Conservation (phyloP, 2,113 vertebrate genomes). For the Barnardius zonarius region DNA sequence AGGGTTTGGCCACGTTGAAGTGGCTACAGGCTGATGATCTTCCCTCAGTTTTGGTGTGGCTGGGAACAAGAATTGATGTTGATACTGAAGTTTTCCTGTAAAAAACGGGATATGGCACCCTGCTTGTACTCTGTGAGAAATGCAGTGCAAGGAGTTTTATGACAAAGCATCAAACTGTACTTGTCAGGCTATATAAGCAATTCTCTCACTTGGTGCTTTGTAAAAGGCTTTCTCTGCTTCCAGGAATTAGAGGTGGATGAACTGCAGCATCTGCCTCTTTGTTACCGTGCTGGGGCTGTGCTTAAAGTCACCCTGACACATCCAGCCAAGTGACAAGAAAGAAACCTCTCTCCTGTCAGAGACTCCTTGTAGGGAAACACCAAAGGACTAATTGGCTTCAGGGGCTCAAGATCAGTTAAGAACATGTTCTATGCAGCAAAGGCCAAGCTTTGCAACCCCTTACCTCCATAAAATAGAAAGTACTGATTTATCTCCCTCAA, state of each 20-base stretch:
- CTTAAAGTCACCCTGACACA: not conserved
- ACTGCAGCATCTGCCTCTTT: not conserved
- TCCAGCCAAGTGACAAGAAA: not conserved
- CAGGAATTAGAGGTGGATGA: not conserved
- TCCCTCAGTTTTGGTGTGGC: not conserved
- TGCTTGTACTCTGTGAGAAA: not conserved
- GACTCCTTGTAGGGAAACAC: fast-evolving
- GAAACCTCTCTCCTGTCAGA: not conserved
- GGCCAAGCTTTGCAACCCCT: not conserved
- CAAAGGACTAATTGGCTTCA: not conserved
- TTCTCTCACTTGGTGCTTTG: not conserved
- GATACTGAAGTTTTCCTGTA: not conserved
- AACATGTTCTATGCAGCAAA: not conserved
- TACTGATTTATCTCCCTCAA: slow-evolving; percentile 51
- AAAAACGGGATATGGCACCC: not conserved
- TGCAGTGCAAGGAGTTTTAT: not conserved
- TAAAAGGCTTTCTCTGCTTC: not conserved
- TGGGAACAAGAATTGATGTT: not conserved
- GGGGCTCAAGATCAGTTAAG: not conserved
- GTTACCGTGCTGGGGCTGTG: not conserved
- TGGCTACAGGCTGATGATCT: not conserved
- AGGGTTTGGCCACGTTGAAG: not conserved
- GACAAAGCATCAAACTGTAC: not conserved
- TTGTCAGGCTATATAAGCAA: not conserved
- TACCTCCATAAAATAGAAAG: not conserved